phyloP scores from a whole-genome alignment of 2,888 invertebrate species.

The Pimpla rufipes region DNA sequence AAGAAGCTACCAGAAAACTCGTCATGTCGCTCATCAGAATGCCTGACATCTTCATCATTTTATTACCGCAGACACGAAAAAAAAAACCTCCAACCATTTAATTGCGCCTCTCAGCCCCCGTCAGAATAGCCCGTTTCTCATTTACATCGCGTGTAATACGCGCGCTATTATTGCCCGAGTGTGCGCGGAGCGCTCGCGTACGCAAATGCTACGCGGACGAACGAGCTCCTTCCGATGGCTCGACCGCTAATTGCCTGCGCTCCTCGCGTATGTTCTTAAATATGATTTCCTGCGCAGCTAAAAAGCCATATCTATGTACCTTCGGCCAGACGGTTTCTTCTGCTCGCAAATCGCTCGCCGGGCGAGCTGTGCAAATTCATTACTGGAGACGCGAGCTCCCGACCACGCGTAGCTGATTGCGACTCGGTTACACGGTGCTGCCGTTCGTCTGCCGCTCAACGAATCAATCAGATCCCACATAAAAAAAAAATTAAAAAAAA shows the following conservation, averaged over 20 bases:
- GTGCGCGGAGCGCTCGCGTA: neutral
- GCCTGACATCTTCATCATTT: neutral
- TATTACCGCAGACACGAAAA: neutral
- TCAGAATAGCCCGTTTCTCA: conserved; percentile 45
- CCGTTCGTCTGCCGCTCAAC: conserved; percentile 11
- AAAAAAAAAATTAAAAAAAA: conserved; percentile 28
- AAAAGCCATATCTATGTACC: conserved; percentile 37
- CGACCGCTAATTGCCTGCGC: conserved; percentile 77
- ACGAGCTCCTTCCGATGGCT: conserved; percentile 52
- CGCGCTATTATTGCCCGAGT: conserved; percentile 26
- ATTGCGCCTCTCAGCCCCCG: neutral
- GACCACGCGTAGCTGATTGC: conserved; percentile 35
- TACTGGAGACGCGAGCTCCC: conserved; percentile 23
- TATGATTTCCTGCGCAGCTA: conserved; percentile 73
- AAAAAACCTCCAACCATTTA: neutral
- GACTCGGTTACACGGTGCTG: neutral
- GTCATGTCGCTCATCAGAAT: neutral
- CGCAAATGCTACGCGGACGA: conserved; percentile 16
- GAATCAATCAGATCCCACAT: conserved; percentile 50
- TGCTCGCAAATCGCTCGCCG: neutral
- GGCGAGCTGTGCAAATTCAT: conserved; percentile 18
- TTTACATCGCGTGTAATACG: conserved; percentile 59
- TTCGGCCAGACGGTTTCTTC: conserved; percentile 50
- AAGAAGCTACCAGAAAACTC: too few species aligned
- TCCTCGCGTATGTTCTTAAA: conserved; percentile 73